Evolutionary conservation across 2,113 vertebrate genomes (phyloP), one percentile per base, ranked within the genome.

Genomic region (Rhinoptilus africanus): DNA sequence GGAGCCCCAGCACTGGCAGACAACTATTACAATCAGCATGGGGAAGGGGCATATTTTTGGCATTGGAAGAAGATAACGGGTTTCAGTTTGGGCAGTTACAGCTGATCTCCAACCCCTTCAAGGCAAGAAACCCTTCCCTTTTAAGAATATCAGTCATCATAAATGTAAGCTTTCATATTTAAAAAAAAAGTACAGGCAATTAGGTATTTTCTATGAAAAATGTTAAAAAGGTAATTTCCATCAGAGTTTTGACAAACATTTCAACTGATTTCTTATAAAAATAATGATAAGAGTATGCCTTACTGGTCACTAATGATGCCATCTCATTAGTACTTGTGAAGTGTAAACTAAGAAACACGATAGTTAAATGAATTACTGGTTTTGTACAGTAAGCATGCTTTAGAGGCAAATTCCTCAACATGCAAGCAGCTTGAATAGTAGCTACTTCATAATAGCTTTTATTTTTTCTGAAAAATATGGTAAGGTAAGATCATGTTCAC

Each of bases 51-150:
- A 66, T 6, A 5, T 59, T 51, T 85, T 34, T 81, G 13, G 3
- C 37, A 51, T 47, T 0, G 0, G 45, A 59, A 30, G 18, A 75
- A 7, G 14, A 24, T 81, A n/a, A 57, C 6, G 7, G 5, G 12
- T 83, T 77, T 53, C 14, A 20, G 11, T 62, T 76, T 56, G 43
- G 47, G 10, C 17, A 34, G 41, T 37, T 67, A 20, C 24, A 48
- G 32, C 14, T 60, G 32, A 34, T 68, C 74, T 62, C 39, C 14
- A 17, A 28, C 7, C 3, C 22, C 23, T 74, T 74, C 17, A 23
- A 85, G 48, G 12, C 16, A 67, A 34, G 13, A 48, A 3, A 1
- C 1, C 1, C 9, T 5, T 63, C 2, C 22, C 3, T 6, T 51
- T 57, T 64, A 13, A 69, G 56, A 48, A 45, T 26, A 8, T 51